These are phyloP conservation scores for Apostichopus parvimensis DNA, from an alignment of 35 echinoderm and acorn worm species.

Conservation along the genomic window DNA sequence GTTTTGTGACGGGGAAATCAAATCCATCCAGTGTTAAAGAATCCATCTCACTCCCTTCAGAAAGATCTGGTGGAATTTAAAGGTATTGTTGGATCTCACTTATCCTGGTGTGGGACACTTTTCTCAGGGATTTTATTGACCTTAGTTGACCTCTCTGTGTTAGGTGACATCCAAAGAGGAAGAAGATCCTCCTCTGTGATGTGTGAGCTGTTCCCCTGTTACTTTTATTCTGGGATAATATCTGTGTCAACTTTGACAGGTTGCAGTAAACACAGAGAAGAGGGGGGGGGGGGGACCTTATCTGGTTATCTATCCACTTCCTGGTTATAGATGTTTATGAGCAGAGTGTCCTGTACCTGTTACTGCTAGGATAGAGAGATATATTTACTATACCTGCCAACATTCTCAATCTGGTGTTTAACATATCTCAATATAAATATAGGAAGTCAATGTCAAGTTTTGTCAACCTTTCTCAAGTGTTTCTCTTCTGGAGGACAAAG, in stretches of 20 bases:
- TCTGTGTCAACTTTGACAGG: neutral
- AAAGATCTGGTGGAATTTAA: neutral
- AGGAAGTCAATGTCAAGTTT: no score
- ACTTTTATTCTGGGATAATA: neutral
- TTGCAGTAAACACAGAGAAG: neutral
- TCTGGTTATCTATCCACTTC: neutral
- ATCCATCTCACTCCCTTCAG: neutral
- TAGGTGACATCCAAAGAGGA: neutral
- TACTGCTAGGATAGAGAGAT: no score
- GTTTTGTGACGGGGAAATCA: neutral
- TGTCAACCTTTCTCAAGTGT: no score
- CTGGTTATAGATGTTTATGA: neutral
- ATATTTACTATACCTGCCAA: no score
- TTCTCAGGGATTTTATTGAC: neutral
- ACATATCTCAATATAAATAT: no score
- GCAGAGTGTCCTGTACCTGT: no score
- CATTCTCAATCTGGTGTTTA: no score
- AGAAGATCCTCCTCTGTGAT: neutral
- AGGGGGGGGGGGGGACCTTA: no score
- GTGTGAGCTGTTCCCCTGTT: neutral
- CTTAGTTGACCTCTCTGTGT: neutral
- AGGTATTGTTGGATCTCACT: neutral
- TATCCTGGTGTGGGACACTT: neutral
- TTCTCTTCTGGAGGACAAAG: no score
- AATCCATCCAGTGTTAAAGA: neutral